phyloP scores from a whole-genome alignment of 2,113 vertebrate species.

The Chroicocephalus ridibundus region DNA sequence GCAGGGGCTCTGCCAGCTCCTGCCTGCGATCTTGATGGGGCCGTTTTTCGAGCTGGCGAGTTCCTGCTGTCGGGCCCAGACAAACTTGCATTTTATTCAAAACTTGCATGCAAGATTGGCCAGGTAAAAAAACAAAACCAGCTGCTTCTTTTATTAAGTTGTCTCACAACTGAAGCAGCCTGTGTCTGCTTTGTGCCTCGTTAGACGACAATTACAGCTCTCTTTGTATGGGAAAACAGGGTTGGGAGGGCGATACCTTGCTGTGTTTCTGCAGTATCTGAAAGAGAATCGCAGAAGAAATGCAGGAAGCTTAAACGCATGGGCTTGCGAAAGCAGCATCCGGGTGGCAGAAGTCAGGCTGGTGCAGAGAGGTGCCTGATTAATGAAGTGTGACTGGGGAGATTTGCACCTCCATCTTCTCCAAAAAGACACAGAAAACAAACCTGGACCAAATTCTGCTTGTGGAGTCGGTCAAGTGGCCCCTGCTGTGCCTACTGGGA shows the following conservation, averaged over 20 bases:
- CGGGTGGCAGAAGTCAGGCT: background rate
- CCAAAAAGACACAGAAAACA: background rate
- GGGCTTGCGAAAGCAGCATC: background rate
- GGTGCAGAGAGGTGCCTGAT: background rate
- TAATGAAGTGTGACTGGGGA: background rate
- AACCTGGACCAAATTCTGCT: background rate
- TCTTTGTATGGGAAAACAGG: background rate
- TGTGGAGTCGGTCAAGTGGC: background rate
- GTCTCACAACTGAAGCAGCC: background rate
- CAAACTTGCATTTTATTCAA: constrained; percentile 51
- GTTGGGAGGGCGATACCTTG: fast-evolving
- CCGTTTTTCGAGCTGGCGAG: background rate
- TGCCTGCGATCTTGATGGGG: background rate
- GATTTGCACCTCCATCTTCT: background rate
- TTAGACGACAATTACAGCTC: background rate
- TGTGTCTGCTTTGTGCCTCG: background rate
- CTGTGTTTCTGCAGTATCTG: background rate
- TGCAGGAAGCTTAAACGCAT: background rate
- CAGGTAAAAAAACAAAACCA: background rate
- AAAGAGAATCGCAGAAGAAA: background rate
- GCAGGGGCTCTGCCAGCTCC: background rate
- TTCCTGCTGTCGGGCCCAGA: background rate
- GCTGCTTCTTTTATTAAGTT: background rate
- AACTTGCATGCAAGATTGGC: background rate
- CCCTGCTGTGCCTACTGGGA: background rate